Conservation (phyloP, 2,113 vertebrate genomes). For the Prolemur simus region DNA sequence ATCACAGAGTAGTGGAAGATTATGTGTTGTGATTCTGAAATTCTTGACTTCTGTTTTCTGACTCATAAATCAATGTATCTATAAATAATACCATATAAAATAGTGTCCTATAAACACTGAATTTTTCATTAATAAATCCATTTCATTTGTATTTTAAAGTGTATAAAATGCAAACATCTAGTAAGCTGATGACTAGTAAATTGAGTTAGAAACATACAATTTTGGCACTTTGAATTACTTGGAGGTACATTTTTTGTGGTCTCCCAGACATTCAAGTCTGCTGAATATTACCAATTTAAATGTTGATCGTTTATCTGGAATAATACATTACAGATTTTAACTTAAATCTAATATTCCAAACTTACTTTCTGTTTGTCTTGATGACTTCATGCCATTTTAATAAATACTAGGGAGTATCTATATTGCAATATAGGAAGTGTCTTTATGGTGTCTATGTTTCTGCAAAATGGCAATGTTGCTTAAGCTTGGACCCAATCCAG, state of each 20-base stretch:
- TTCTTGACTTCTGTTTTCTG: background rate
- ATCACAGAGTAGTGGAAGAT: background rate
- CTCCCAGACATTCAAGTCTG: background rate
- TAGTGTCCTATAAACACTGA: background rate
- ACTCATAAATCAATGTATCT: background rate
- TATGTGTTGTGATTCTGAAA: constrained; percentile 27
- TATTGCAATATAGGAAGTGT: too few relatives aligned
- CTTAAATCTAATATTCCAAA: background rate
- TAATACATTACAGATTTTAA: background rate
- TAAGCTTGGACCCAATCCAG: background rate
- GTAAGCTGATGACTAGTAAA: background rate
- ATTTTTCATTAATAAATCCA: constrained; percentile 20
- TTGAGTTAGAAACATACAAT: background rate
- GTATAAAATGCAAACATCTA: background rate
- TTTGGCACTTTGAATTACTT: background rate
- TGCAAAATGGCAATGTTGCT: background rate
- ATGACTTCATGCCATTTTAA: background rate
- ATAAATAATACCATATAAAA: background rate
- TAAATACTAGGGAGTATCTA: background rate
- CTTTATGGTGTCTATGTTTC: background rate
- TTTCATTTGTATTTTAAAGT: background rate
- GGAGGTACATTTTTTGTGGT: background rate
- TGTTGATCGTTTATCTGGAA: background rate
- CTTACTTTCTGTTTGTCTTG: background rate
- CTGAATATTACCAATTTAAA: background rate